phyloP scores from a whole-genome alignment of 2,113 vertebrate species.

The Catagonus wagneri region DNA sequence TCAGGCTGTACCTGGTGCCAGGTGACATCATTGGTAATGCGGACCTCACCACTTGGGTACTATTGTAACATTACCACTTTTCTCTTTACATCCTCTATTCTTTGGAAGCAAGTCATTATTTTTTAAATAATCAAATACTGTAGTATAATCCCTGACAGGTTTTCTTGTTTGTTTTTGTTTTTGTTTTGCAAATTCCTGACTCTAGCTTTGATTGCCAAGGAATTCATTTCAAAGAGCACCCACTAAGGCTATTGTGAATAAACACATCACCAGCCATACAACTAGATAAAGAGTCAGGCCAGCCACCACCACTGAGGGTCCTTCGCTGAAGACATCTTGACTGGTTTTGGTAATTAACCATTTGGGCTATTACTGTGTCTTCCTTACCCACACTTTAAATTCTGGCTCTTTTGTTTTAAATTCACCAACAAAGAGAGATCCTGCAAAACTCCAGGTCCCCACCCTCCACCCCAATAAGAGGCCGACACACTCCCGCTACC shows the following conservation, averaged over 20 bases:
- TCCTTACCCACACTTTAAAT: background rate
- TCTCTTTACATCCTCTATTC: background rate
- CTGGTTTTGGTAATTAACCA: background rate
- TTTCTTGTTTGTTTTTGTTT: background rate
- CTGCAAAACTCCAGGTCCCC: background rate
- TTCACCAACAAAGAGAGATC: background rate
- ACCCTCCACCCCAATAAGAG: background rate
- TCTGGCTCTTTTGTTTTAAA: background rate
- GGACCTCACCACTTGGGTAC: background rate
- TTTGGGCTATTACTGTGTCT: background rate
- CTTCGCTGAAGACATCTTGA: background rate
- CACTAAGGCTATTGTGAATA: background rate
- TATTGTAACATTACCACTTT: background rate
- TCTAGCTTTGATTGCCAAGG: background rate
- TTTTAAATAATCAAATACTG: background rate
- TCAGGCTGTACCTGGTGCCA: background rate
- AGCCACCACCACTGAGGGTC: background rate
- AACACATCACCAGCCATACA: background rate
- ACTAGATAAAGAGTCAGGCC: background rate
- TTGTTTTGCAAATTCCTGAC: background rate
- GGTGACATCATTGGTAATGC: rapidly evolving
- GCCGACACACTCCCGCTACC: background rate
- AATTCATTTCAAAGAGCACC: background rate
- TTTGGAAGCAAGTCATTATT: background rate
- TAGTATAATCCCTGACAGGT: background rate